Conservation (phyloP, 2,797 vertebrate species). For the Threskiornis aethiopicus region DNA sequence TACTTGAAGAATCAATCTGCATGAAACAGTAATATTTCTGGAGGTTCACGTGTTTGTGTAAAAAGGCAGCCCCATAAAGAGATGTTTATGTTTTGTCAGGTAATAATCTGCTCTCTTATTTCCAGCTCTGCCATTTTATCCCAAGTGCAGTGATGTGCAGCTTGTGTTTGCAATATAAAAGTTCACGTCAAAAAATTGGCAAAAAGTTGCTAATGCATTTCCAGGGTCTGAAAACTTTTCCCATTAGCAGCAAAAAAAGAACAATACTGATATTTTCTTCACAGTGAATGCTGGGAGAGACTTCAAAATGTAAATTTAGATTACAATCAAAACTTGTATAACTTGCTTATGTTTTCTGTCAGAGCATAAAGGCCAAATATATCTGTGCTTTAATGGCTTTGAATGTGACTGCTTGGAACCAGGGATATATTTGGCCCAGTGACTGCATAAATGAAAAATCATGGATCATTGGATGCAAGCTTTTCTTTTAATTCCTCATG, state of each 20-base stretch:
- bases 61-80: not conserved
- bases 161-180: not conserved
- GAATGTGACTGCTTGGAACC: not conserved
- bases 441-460: conserved; percentile 5
- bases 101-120: not conserved
- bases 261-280: not conserved
- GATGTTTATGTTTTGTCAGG: not conserved
- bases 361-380: not conserved
- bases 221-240: not conserved
- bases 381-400: not conserved
- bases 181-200: not conserved
- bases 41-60: not conserved
- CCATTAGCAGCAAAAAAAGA: not conserved
- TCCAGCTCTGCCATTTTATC: not conserved
- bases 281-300: not conserved
- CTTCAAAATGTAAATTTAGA: not conserved
- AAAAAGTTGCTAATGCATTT: not conserved
- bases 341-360: not conserved
- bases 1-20: not conserved
- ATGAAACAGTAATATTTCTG: not conserved
- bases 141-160: not conserved
- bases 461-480: not conserved
- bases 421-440: not conserved
- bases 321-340: not conserved
- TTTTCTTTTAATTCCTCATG: not conserved